Percentiles rank a stretch among this genome's conserved stretches.
phyloP scores from a whole-genome alignment of 2,888 invertebrate genomes.

The Dicyrtomina minuta region DNA sequence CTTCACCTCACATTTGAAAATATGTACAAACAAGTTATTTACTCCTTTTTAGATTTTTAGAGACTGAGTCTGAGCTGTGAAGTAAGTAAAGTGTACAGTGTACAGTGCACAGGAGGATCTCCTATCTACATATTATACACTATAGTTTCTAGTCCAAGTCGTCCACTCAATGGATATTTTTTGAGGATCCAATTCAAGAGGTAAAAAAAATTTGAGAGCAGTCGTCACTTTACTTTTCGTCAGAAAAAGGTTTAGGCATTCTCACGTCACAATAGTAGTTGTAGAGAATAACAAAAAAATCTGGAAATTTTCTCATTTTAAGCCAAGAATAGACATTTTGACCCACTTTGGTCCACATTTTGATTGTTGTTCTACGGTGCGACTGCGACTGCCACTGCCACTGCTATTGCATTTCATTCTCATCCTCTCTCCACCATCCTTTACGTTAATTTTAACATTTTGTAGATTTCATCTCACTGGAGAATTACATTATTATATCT shows the following conservation, averaged over 20 bases:
- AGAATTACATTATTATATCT: not conserved
- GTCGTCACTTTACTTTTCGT: constrained; percentile 11
- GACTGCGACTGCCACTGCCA: too few relatives aligned
- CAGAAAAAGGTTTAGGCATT: constrained; percentile 21
- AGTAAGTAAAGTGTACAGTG: not conserved
- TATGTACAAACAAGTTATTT: too few relatives aligned
- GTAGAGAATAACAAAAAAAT: too few relatives aligned
- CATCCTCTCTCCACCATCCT: constrained; percentile 22
- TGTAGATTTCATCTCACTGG: not conserved
- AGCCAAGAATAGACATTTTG: constrained; percentile 21
- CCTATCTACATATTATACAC: too few relatives aligned
- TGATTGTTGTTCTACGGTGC: too few relatives aligned
- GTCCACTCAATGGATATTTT: constrained; percentile 4
- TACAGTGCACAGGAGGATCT: too few relatives aligned
- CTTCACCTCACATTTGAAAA: too few relatives aligned
- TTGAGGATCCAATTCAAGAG: not conserved
- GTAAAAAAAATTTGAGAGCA: not conserved
- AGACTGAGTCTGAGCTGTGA: too few relatives aligned
- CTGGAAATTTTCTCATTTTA: constrained; percentile 20
- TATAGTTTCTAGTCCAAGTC: too few relatives aligned
- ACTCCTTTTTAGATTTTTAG: too few relatives aligned
- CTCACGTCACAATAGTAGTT: not conserved
- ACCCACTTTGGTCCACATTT: constrained; percentile 27
- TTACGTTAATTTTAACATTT: not conserved
- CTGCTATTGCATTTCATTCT: too few relatives aligned